Conservation (phyloP, 2,113 vertebrate genomes). For the Lycaon pictus region DNA sequence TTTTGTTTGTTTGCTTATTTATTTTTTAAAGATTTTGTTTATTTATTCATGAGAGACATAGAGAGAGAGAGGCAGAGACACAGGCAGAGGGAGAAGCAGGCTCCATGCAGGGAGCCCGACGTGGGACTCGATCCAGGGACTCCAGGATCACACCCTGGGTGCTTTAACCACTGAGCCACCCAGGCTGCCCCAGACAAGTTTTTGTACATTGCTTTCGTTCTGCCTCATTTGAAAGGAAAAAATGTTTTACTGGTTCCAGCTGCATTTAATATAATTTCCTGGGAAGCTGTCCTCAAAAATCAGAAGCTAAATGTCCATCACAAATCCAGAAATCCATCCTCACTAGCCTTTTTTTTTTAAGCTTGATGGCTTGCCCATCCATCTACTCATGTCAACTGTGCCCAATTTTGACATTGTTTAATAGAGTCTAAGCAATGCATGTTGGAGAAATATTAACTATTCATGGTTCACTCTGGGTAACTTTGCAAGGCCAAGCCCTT, state of each 20-base stretch:
- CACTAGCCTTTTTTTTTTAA: background rate
- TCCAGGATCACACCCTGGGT: too few relatives aligned
- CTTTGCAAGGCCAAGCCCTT: background rate
- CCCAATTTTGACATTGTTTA: background rate
- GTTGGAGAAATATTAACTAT: background rate
- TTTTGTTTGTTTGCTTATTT: too few relatives aligned
- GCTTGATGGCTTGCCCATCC: background rate
- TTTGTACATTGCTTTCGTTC: background rate
- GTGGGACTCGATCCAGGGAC: too few relatives aligned
- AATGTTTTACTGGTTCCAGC: background rate
- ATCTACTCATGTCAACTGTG: background rate
- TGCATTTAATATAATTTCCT: background rate
- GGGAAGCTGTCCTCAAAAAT: constrained; percentile 15
- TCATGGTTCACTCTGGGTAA: background rate
- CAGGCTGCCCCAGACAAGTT: background rate
- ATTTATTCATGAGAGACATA: too few relatives aligned
- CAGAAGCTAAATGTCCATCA: background rate
- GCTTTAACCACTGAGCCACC: too few relatives aligned
- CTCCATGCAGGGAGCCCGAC: too few relatives aligned
- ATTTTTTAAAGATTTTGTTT: too few relatives aligned
- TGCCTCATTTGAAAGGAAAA: constrained; percentile 46
- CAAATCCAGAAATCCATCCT: background rate
- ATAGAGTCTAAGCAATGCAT: background rate
- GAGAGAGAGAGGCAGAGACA: too few relatives aligned
- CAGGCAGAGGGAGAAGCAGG: too few relatives aligned